Evolutionary conservation across 2,888 invertebrate species (phyloP).

Genomic region (Philopedon plagiatum): DNA sequence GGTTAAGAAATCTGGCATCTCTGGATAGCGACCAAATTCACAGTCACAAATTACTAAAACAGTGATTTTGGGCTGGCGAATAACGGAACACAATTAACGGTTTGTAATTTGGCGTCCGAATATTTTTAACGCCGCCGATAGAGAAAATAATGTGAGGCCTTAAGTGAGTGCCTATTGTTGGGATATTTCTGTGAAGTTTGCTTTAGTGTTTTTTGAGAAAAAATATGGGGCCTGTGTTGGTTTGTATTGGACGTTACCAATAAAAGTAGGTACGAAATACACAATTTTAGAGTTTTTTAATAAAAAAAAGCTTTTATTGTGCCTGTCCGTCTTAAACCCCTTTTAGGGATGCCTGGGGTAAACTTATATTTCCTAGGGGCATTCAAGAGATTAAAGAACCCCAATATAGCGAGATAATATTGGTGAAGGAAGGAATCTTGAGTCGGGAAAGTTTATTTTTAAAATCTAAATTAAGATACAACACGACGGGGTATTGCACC

Average conservation of each 20-base stretch:
- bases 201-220: background rate
- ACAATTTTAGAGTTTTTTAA: no score
- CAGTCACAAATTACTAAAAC: background rate
- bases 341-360: no score
- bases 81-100: background rate
- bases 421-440: no score
- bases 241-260: background rate
- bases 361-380: no score
- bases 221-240: background rate
- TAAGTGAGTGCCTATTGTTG: background rate
- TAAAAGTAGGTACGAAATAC: background rate
- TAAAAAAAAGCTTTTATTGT: no score
- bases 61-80: background rate
- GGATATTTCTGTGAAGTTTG: no score
- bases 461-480: background rate
- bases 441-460: background rate
- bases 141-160: background rate
- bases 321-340: no score
- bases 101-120: background rate
- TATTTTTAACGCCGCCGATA: background rate
- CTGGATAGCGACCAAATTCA: background rate
- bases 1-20: background rate
- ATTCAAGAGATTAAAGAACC: no score
- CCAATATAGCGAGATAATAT: no score
- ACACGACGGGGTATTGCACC: background rate